A percentile compares a stretch with the other conserved stretches of the same genome.
Conservation (phyloP, 2,113 vertebrate genomes). For the Pteronura brasiliensis region DNA sequence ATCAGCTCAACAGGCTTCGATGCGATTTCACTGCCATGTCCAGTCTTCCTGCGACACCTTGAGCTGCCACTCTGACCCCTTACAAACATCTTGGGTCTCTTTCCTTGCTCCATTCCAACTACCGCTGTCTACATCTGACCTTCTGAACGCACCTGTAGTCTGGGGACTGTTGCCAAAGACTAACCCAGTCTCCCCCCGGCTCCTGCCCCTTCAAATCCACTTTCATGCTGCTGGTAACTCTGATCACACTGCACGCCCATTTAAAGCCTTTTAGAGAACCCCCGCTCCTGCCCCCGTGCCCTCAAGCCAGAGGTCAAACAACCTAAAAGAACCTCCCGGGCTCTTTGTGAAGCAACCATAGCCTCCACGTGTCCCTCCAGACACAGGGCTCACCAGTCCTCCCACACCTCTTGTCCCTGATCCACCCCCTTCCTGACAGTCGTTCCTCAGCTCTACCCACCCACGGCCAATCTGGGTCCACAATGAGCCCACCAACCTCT, state of each 20-base stretch:
- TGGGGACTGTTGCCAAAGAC: background rate
- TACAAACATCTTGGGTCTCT: background rate
- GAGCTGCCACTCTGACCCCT: background rate
- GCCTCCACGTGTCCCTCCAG: no score
- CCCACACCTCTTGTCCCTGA: background rate
- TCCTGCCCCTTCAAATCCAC: background rate
- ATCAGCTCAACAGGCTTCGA: background rate
- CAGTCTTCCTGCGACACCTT: background rate
- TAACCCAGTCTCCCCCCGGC: background rate
- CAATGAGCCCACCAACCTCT: no score
- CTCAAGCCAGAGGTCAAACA: background rate
- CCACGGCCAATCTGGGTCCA: background rate
- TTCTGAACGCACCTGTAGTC: background rate
- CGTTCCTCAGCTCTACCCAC: background rate
- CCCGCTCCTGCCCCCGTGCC: background rate
- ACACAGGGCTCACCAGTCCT: background rate
- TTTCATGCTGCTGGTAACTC: background rate
- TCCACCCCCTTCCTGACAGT: background rate
- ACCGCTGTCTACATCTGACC: background rate
- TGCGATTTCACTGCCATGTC: background rate
- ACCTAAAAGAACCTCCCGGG: background rate
- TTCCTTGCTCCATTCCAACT: background rate
- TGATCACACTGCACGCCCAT: background rate
- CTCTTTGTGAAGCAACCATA: background rate
- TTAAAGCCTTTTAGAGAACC: no score